Percentiles rank a stretch among this genome's conserved stretches.
Conservation (phyloP, 1,140 invertebrate species). For the Halictus rubicundus region DNA sequence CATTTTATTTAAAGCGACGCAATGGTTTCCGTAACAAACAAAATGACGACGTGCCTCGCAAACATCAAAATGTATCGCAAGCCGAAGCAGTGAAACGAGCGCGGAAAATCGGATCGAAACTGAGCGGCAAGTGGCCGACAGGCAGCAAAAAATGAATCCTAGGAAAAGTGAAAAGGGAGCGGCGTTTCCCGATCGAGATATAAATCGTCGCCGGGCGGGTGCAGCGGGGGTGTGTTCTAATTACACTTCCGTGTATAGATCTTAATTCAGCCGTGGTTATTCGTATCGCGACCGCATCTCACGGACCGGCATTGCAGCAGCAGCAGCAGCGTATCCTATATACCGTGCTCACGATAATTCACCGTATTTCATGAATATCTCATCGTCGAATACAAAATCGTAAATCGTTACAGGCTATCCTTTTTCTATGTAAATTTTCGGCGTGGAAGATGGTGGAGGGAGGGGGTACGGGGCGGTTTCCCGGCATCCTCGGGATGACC, state of each 20-base stretch:
- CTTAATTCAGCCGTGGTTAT: constrained; percentile 11
- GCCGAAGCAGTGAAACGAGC: no score
- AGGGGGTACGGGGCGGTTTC: constrained; percentile 12
- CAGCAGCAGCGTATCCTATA: background rate
- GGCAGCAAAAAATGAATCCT: background rate
- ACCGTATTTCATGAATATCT: constrained; percentile 39
- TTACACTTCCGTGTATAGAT: background rate
- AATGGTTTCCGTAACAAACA: no score
- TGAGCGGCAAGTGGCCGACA: no score
- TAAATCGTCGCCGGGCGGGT: background rate
- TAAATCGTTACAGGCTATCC: constrained; percentile 46
- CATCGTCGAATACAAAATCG: constrained; percentile 46
- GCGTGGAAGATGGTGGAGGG: background rate
- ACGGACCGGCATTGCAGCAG: background rate
- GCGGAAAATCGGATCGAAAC: no score
- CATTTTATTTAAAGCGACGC: no score
- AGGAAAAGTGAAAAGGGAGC: background rate
- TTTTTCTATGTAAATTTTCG: constrained; percentile 45
- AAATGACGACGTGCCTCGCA: no score
- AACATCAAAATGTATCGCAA: no score
- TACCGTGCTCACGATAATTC: constrained; percentile 15
- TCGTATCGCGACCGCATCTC: background rate
- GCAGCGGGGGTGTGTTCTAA: background rate
- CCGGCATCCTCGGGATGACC: constrained; percentile 17
- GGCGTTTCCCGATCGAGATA: background rate